These are phyloP conservation scores for Petrolisthes cinctipes DNA, from an alignment of 2,888 invertebrate genomes.

Conservation along the genomic window DNA sequence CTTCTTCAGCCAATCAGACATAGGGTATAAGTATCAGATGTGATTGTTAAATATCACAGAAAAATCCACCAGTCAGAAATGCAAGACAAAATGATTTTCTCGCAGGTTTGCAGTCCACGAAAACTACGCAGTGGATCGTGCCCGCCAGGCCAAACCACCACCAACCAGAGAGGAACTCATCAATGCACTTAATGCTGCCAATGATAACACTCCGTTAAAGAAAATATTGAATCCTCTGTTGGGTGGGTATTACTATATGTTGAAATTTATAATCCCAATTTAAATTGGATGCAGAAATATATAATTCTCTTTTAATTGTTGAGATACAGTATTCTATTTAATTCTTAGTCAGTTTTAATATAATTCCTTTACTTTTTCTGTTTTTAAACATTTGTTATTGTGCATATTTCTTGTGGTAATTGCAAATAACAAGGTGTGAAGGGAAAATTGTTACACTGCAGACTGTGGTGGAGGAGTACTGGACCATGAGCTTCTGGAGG, in stretches of 20 bases:
- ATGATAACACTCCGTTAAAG: constrained; percentile 82
- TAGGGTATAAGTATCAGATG: too few species aligned
- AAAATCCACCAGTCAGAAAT: too few species aligned
- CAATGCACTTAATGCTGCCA: constrained; percentile 76
- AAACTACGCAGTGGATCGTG: constrained; percentile 86
- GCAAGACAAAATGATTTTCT: background rate
- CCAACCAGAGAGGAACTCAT: constrained; percentile 70
- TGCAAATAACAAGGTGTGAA: background rate
- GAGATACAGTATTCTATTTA: too few species aligned
- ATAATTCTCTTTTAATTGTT: too few species aligned
- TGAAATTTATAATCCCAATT: too few species aligned
- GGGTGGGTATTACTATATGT: constrained; percentile 72
- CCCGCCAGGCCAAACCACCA: constrained; percentile 75
- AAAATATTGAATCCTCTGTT: constrained; percentile 85
- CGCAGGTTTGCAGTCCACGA: constrained; percentile 90
- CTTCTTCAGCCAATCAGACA: too few species aligned
- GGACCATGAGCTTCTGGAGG: constrained; percentile 86
- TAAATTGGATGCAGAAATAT: too few species aligned
- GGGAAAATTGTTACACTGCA: constrained; percentile 67
- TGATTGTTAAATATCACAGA: too few species aligned
- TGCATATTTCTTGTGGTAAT: background rate
- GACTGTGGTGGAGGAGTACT: constrained; percentile 93
- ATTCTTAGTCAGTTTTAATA: too few species aligned
- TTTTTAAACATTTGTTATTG: background rate
- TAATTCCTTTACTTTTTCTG: background rate